These are phyloP conservation scores for Cyanoramphus novaezelandiae DNA, from an alignment of 2,113 vertebrate genomes.

Conservation along the genomic window DNA sequence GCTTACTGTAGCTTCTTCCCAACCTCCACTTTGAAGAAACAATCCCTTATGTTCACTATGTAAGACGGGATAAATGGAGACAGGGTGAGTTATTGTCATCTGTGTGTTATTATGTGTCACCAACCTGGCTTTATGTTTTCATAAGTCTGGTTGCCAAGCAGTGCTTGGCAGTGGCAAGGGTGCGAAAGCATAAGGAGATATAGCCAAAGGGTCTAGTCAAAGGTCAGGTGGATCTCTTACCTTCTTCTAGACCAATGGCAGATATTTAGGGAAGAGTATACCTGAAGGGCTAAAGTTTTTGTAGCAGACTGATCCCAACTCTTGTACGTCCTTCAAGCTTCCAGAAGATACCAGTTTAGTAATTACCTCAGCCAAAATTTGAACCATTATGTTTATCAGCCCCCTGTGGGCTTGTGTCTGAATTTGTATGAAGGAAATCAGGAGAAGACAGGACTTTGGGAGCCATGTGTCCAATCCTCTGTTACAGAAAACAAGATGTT, in stretches of 20 bases:
- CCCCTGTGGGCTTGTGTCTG: neutral
- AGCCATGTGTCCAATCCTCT: neutral
- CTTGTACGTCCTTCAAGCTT: neutral
- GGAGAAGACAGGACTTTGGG: neutral
- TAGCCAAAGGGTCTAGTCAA: neutral
- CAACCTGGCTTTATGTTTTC: neutral
- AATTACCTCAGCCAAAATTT: neutral
- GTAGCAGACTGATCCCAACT: neutral
- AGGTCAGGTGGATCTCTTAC: neutral
- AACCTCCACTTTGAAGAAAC: neutral
- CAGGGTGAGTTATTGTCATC: neutral
- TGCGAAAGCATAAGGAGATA: neutral
- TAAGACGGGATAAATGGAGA: neutral
- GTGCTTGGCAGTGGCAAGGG: neutral
- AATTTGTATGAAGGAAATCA: neutral
- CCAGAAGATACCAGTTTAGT: neutral
- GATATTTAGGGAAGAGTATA: neutral
- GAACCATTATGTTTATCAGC: neutral
- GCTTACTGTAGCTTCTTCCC: neutral
- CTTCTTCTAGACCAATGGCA: neutral
- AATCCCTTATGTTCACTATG: neutral
- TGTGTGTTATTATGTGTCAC: no score
- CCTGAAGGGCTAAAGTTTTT: neutral
- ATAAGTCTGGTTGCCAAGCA: neutral
- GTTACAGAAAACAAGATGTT: neutral